Conservation (phyloP, 2,888 invertebrate species). For the Diaprepes abbreviatus region DNA sequence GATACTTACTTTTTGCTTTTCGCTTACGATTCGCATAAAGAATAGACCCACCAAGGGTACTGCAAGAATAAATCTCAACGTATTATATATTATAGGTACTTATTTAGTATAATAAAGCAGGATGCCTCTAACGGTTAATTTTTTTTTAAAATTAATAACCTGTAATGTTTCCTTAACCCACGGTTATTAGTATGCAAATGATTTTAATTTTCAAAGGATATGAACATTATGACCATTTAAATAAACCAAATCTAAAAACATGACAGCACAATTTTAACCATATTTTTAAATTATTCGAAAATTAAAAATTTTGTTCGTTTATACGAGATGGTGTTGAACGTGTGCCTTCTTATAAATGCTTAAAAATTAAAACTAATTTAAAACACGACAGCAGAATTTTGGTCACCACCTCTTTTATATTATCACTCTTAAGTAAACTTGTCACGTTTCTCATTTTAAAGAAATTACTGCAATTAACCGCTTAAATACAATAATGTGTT, state of each 20-base stretch:
- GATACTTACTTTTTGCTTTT: too few relatives aligned
- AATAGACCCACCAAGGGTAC: background rate
- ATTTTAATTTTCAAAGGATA: constrained; percentile 8
- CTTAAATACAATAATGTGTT: background rate
- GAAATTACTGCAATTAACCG: constrained; percentile 11
- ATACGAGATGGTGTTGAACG: background rate
- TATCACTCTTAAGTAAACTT: constrained; percentile 7
- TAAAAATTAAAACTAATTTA: constrained; percentile 8
- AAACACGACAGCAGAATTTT: constrained; percentile 4
- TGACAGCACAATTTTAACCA: background rate
- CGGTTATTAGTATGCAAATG: constrained; percentile 19
- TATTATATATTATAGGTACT: background rate
- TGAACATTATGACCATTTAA: constrained; percentile 4
- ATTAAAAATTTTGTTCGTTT: background rate
- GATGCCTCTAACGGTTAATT: background rate
- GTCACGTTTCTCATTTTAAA: constrained; percentile 11
- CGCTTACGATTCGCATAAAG: too few relatives aligned
- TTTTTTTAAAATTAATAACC: constrained; percentile 14
- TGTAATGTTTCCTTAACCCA: constrained; percentile 19
- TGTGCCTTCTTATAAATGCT: background rate
- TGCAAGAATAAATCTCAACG: background rate
- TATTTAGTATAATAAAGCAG: constrained; percentile 5
- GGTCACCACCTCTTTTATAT: background rate
- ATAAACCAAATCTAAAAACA: background rate
- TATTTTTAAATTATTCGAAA: background rate